Evolutionary conservation across 2,888 invertebrate species (phyloP).

Genomic region (Drosophila glabriapex): DNA sequence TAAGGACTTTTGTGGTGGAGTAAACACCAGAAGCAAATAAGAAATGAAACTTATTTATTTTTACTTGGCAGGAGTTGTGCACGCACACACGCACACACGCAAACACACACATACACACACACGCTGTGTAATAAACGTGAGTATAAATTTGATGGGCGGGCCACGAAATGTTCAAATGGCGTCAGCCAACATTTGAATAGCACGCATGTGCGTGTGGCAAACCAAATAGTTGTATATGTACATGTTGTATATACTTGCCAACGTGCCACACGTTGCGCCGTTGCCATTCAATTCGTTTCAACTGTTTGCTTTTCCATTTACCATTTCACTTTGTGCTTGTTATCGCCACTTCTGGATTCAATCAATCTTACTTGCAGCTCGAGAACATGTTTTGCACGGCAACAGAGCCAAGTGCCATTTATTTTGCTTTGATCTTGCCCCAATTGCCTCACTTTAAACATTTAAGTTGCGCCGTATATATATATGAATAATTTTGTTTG

Average conservation of each 20-base stretch:
- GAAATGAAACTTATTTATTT: slow-evolving; percentile 57
- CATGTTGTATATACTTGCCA: slow-evolving; percentile 40
- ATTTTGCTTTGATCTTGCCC: slow-evolving; percentile 17
- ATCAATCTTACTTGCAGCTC: slow-evolving; percentile 73
- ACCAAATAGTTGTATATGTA: slow-evolving; percentile 61
- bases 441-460: background rate
- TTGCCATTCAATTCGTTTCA: slow-evolving; percentile 2
- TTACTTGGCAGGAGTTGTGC: slow-evolving; percentile 33
- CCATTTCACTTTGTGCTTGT: slow-evolving; percentile 75
- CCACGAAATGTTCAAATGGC: slow-evolving; percentile 67
- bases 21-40: slow-evolving; percentile 38
- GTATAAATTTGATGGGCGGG: slow-evolving; percentile 64
- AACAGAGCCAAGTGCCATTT: slow-evolving; percentile 50
- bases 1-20: slow-evolving; percentile 19
- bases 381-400: slow-evolving; percentile 55
- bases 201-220: slow-evolving; percentile 75
- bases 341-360: slow-evolving; percentile 80
- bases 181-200: slow-evolving; percentile 79
- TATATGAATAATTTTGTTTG: slow-evolving; percentile 45
- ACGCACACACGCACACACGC: slow-evolving; percentile 29
- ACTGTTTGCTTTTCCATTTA: slow-evolving; percentile 76
- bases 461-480: background rate
- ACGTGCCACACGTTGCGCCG: slow-evolving; percentile 44
- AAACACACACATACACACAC: slow-evolving; percentile 17
- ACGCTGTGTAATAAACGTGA: slow-evolving; percentile 58